Conservation (phyloP, 2,888 invertebrate species). For the Hymenopus coronatus region DNA sequence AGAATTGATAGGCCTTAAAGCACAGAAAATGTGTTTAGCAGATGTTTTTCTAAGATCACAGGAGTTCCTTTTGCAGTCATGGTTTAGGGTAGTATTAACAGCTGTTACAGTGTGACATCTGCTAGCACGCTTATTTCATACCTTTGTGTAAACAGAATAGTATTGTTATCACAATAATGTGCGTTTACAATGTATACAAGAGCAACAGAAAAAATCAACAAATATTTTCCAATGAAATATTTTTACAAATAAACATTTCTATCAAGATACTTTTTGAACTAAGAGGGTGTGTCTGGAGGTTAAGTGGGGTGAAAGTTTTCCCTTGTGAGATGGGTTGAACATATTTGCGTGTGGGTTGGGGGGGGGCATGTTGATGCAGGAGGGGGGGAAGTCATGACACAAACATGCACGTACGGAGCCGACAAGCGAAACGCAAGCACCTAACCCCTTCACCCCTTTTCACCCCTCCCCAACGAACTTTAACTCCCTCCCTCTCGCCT, state of each 20-base stretch:
- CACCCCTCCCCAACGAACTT: conserved; percentile 27
- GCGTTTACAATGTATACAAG: not conserved
- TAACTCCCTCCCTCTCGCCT: conserved; percentile 23
- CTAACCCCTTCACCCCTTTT: not conserved
- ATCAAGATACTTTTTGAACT: not conserved
- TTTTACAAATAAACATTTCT: not conserved
- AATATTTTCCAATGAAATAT: not conserved
- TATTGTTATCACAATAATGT: not conserved
- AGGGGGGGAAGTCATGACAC: not conserved
- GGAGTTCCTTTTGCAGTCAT: not conserved
- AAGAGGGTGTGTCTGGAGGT: not conserved
- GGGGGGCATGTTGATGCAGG: not conserved
- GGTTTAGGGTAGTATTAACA: not conserved
- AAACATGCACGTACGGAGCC: not conserved
- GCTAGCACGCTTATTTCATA: not conserved
- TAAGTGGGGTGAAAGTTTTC: not conserved
- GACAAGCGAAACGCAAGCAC: not conserved
- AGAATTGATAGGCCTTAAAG: too few species aligned
- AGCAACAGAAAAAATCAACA: not conserved
- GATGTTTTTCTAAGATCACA: too few species aligned
- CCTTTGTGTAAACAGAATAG: too few species aligned
- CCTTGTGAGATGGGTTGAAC: not conserved
- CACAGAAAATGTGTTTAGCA: too few species aligned
- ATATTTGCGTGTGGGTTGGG: not conserved
- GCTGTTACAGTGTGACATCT: not conserved